Base-by-base conservation (phyloP, 2,113 vertebrate genomes). In the Myxocyprinus asiaticus region DNA sequence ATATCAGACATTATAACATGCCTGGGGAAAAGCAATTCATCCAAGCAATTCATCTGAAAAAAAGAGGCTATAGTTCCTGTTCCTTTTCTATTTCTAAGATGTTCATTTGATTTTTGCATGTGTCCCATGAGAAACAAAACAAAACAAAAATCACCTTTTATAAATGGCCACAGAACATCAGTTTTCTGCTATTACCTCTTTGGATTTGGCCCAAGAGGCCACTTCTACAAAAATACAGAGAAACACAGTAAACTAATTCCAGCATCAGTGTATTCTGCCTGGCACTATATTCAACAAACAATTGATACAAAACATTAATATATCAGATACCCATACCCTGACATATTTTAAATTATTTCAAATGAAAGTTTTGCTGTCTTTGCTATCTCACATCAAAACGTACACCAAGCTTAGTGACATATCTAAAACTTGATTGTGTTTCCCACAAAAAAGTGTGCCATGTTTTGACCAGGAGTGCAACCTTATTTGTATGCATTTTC, bases 311-410 rank as follows among this genome's bases (percentile, higher is more conserved):
- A 56, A 86, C 85, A 91, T 92, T 88, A 89, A 91, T 92, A 88
- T 88, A 90, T 89, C 84, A 85, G 87, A 91, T 90, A 87, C 84
- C 81, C 85, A 83, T 86, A 85, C 84, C 86, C 83, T 84, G 83
- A 76, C 85, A 82, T 73, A 89, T 88, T 89, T 87, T 83, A 84
- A 86, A 88, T 85, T 85, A 86, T 89, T 89, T 87, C 85, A 47
- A 45, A 12, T 15, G 15, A 83, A 76, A 67, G 14, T 33, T 33
- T n/a, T 45, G 70, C 9, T 63, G 48, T 72, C 7, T 58, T 64
- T 72, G 33, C 22, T 78, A 85, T 89, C 87, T 84, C 79, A 81
- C 87, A 85, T 88, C 85, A 82, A 76, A 83, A 86, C 86, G 86
- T 82, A 87, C 87, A 84, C 79, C 79, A 81, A 81, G 81, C 33